A percentile compares a stretch with the other conserved stretches of the same genome.
These are phyloP conservation scores for Belonocnema kinseyi DNA, from an alignment of 1,140 invertebrate genomes.

Conservation along the genomic window DNA sequence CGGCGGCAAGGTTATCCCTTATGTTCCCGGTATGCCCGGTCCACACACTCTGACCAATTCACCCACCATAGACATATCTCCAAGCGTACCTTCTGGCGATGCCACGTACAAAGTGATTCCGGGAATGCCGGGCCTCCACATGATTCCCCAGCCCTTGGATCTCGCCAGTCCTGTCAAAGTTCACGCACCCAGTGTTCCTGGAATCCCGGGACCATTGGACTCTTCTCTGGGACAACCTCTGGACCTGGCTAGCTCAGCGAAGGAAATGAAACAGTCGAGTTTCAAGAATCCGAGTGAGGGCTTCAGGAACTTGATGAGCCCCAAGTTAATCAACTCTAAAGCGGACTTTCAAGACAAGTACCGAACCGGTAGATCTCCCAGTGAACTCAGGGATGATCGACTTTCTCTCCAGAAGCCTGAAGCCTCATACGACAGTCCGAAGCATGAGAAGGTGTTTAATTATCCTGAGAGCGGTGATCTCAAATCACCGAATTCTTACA, in stretches of 20 bases:
- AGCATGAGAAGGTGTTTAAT: slow-evolving; percentile 49
- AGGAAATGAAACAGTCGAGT: slow-evolving; percentile 50
- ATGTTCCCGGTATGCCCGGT: slow-evolving; percentile 91
- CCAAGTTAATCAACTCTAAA: slow-evolving; percentile 53
- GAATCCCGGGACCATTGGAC: slow-evolving; percentile 43
- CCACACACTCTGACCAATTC: slow-evolving; percentile 79
- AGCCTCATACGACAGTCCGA: slow-evolving; percentile 54
- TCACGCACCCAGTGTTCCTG: slow-evolving; percentile 44
- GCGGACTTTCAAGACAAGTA: slow-evolving; percentile 51
- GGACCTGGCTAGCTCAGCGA: slow-evolving; percentile 62
- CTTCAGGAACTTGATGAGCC: slow-evolving; percentile 45
- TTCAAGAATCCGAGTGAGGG: slow-evolving; percentile 52
- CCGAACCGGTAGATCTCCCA: slow-evolving; percentile 33
- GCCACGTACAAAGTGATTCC: slow-evolving; percentile 65
- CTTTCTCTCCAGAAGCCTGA: slow-evolving; percentile 55
- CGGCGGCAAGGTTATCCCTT: slow-evolving; percentile 85
- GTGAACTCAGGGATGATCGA: slow-evolving; percentile 43
- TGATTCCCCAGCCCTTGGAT: slow-evolving; percentile 66
- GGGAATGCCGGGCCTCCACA: slow-evolving; percentile 60
- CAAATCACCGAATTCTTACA: slow-evolving; percentile 48
- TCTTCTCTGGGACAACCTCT: slow-evolving; percentile 51
- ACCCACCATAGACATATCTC: slow-evolving; percentile 68
- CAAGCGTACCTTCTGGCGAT: slow-evolving; percentile 51
- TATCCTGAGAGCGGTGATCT: slow-evolving; percentile 42
- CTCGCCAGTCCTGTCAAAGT: slow-evolving; percentile 65